phyloP scores from a whole-genome alignment of 2,888 invertebrate species.

The Daptonema setosum region DNA sequence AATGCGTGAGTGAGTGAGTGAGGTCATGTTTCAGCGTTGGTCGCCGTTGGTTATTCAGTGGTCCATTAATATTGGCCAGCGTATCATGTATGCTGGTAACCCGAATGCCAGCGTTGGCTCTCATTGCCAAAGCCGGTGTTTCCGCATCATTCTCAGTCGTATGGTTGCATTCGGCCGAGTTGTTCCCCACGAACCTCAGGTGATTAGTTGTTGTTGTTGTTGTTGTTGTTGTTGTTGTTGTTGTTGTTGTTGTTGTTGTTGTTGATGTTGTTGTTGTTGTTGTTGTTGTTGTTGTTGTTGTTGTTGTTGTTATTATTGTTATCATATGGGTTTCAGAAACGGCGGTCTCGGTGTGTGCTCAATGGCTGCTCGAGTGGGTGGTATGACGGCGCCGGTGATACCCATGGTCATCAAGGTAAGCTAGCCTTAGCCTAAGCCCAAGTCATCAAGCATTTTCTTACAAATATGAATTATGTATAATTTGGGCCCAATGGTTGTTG shows the following conservation, averaged over 20 bases:
- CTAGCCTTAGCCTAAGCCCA: too few relatives aligned
- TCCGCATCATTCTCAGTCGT: constrained; percentile 4
- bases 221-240: too few relatives aligned
- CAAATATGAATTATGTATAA: too few relatives aligned
- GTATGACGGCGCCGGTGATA: constrained; percentile 5
- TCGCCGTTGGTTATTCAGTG: constrained; percentile 5
- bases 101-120: not conserved
- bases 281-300: too few relatives aligned
- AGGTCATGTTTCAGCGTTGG: not conserved
- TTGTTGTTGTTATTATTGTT: too few relatives aligned
- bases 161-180: constrained; percentile 6
- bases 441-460: too few relatives aligned
- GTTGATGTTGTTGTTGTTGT: too few relatives aligned
- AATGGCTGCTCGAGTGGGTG: constrained; percentile 7
- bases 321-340: constrained; percentile 6
- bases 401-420: not conserved
- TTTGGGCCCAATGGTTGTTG: too few relatives aligned
- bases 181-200: constrained; percentile 7
- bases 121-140: constrained; percentile 6
- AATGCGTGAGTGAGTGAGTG: too few relatives aligned
- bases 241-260: too few relatives aligned
- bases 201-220: not conserved
- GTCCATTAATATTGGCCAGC: constrained; percentile 16
- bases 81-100: constrained; percentile 10
- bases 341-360: constrained; percentile 6